Evolutionary conservation across 2,113 vertebrate genomes (phyloP).

Genomic region (Phaetusa simplex): DNA sequence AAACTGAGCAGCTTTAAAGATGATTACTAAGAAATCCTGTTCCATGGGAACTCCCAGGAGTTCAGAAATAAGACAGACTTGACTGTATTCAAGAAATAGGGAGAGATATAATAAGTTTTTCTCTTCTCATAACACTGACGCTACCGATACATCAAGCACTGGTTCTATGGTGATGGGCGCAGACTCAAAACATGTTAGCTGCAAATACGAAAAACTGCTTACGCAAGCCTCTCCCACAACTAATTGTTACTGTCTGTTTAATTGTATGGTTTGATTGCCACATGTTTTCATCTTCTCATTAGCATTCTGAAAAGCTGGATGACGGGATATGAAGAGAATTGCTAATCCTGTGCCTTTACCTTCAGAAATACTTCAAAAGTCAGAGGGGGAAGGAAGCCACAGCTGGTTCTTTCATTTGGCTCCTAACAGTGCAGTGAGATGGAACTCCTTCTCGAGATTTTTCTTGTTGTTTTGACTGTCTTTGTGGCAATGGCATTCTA

Average conservation of each 20-base stretch:
- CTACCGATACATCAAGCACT: neutral
- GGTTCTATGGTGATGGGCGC: neutral
- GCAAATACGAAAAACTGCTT: neutral
- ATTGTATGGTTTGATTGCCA: conserved; percentile 2
- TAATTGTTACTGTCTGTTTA: neutral
- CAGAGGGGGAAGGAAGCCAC: neutral
- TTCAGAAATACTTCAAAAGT: neutral
- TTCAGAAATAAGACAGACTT: neutral
- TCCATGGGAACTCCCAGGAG: rapidly evolving
- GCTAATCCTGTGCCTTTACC: neutral
- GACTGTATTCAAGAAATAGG: neutral
- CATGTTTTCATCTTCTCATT: neutral
- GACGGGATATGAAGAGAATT: neutral
- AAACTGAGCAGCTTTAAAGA: neutral
- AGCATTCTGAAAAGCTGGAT: neutral
- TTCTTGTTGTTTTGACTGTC: neutral
- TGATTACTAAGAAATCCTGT: neutral
- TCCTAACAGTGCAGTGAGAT: neutral
- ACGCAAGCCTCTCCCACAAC: neutral
- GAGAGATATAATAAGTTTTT: neutral
- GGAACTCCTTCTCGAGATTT: neutral
- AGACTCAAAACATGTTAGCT: neutral
- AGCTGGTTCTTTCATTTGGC: neutral
- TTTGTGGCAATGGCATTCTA: conserved; percentile 29
- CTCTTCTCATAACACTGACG: neutral